Conservation (phyloP, 2,888 invertebrate species). For the Tethea ocularis region DNA sequence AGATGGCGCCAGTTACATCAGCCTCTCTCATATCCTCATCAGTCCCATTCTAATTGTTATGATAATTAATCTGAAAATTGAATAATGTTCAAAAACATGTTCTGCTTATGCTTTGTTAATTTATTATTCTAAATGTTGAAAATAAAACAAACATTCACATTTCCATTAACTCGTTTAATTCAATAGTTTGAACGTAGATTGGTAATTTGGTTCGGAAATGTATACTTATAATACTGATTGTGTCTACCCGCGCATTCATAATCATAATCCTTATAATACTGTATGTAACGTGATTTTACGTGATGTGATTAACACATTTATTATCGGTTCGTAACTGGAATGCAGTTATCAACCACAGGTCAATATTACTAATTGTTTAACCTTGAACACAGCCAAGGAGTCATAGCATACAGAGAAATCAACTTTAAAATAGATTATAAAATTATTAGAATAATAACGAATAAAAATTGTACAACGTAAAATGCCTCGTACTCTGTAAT, state of each 20-base stretch:
- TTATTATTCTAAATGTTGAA: slow-evolving; percentile 10
- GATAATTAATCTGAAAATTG: not conserved
- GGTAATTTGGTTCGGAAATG: slow-evolving; percentile 67
- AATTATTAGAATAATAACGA: not conserved
- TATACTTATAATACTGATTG: slow-evolving; percentile 57
- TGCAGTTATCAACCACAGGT: not conserved
- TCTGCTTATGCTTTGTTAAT: not conserved
- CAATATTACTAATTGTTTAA: not conserved
- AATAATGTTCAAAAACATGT: not conserved
- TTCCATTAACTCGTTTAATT: slow-evolving; percentile 62
- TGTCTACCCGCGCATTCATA: slow-evolving; percentile 30
- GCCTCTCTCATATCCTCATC: slow-evolving; percentile 19
- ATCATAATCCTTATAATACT: slow-evolving; percentile 6
- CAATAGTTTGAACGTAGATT: slow-evolving; percentile 51
- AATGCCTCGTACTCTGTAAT: no score
- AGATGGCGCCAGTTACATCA: slow-evolving; percentile 25
- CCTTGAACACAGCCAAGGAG: not conserved
- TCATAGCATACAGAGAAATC: not conserved
- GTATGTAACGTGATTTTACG: not conserved
- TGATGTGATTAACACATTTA: not conserved
- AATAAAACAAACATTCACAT: slow-evolving; percentile 48
- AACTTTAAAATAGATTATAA: no score
- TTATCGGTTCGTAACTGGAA: no score
- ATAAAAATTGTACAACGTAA: not conserved
- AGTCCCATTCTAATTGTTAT: slow-evolving; percentile 8